A percentile compares a stretch with the other conserved stretches of the same genome.
These are phyloP conservation scores for Nesogale talazaci DNA, from an alignment of 2,113 vertebrate species.

Conservation along the genomic window DNA sequence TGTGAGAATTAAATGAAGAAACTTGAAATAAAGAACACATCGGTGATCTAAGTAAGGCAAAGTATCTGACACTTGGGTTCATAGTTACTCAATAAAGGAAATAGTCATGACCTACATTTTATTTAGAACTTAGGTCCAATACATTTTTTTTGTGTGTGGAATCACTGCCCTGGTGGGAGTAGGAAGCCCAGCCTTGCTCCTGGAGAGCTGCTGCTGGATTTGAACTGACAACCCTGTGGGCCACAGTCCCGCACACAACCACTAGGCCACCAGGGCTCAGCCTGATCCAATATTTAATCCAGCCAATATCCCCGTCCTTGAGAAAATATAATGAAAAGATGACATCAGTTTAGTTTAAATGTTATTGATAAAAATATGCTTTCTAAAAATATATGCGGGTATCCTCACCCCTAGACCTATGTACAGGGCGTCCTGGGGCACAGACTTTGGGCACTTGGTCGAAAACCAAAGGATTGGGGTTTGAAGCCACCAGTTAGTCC, in stretches of 20 bases:
- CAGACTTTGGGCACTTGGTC: not conserved
- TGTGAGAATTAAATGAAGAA: not conserved
- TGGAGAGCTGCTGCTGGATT: no score
- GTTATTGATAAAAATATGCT: not conserved
- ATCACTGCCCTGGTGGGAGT: no score
- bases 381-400: not conserved
- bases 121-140: slow-evolving; percentile 41
- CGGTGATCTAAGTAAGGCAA: not conserved
- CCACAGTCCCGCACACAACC: no score
- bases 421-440: not conserved
- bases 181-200: no score
- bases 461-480: not conserved
- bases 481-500: not conserved
- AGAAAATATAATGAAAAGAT: slow-evolving; percentile 15
- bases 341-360: not conserved
- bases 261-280: no score
- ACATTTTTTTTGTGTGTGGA: no score
- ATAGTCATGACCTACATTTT: not conserved
- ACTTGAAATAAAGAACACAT: slow-evolving; percentile 17
- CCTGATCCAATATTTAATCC: not conserved
- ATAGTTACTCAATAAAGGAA: not conserved
- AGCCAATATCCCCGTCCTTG: not conserved
- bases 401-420: not conserved
- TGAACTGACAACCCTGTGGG: no score
- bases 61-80: not conserved